Evolutionary conservation across 1,140 invertebrate species (phyloP).

Genomic region (Drosophila sturtevanti): DNA sequence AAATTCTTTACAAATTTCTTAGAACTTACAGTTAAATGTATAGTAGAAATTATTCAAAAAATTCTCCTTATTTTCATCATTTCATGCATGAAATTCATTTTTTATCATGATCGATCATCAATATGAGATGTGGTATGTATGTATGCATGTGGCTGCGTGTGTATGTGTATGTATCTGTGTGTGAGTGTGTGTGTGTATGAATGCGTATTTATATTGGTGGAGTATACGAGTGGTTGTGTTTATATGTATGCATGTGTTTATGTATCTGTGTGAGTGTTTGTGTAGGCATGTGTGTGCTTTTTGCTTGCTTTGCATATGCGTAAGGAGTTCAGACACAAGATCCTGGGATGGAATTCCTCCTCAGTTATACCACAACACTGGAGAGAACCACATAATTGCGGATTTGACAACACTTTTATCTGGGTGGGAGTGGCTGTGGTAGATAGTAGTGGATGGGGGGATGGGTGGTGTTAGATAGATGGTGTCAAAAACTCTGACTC

Average conservation of each 20-base stretch:
- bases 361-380: slow-evolving; percentile 30
- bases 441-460: background rate
- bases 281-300: slow-evolving; percentile 21
- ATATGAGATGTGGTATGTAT: slow-evolving; percentile 79
- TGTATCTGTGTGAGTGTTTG: slow-evolving; percentile 26
- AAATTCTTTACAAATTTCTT: slow-evolving; percentile 82
- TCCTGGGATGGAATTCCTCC: slow-evolving; percentile 25
- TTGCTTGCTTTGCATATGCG: slow-evolving; percentile 16
- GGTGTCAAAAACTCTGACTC: slow-evolving; percentile 20
- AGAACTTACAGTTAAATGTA: slow-evolving; percentile 81
- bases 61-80: slow-evolving; percentile 67
- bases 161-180: slow-evolving; percentile 30
- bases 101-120: slow-evolving; percentile 77
- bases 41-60: slow-evolving; percentile 81
- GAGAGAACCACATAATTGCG: slow-evolving; percentile 22
- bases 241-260: slow-evolving; percentile 7
- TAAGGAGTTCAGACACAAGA: slow-evolving; percentile 16
- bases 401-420: slow-evolving; percentile 5
- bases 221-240: slow-evolving; percentile 16
- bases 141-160: slow-evolving; percentile 52
- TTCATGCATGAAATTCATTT: slow-evolving; percentile 40
- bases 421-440: background rate
- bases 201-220: slow-evolving; percentile 19
- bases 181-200: slow-evolving; percentile 27
- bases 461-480: background rate